Evolutionary conservation across 2,113 vertebrate genomes (phyloP).

Genomic region (Lophochroa leadbeateri): DNA sequence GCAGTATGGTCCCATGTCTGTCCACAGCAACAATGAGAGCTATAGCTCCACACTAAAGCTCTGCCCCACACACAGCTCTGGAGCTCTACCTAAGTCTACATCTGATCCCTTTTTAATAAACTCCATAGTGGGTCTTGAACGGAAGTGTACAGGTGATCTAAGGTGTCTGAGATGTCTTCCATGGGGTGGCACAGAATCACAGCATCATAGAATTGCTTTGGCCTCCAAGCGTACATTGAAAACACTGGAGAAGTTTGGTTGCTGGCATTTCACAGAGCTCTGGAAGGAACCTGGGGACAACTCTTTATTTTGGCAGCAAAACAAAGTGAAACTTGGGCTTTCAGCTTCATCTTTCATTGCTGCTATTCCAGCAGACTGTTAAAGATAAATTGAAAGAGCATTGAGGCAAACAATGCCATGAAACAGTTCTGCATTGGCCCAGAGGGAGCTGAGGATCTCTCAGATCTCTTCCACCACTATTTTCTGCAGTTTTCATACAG

Average conservation of each 20-base stretch:
- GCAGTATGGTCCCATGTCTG: background rate
- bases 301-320: slow-evolving; percentile 38
- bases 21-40: background rate
- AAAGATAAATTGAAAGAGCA: slow-evolving; percentile 7
- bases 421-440: background rate
- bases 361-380: background rate
- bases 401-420: background rate
- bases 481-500: background rate
- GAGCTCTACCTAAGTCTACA: background rate
- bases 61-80: background rate
- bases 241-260: background rate
- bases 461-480: background rate
- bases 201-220: background rate
- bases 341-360: slow-evolving; percentile 28
- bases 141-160: background rate
- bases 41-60: background rate
- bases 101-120: background rate
- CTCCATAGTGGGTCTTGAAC: background rate
- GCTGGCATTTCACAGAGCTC: slow-evolving; percentile 4
- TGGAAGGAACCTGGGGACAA: background rate
- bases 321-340: background rate
- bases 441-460: background rate
- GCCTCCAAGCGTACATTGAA: background rate
- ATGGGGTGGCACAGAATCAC: background rate
- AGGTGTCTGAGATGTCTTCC: background rate